phyloP scores from a whole-genome alignment of 2,797 vertebrate genomes.

The Anguilla marmorata region DNA sequence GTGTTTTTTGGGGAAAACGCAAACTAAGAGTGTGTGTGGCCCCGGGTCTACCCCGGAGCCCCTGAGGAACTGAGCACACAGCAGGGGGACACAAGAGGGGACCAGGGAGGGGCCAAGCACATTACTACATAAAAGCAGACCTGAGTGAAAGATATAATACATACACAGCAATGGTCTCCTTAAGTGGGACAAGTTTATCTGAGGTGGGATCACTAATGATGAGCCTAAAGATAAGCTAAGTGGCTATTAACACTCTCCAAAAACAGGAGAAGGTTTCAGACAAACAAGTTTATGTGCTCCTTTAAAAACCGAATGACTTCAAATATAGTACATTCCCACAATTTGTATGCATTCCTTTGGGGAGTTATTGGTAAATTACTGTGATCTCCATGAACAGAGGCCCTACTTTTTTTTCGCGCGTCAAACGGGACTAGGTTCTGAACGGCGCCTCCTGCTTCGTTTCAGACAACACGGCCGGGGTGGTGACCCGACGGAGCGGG shows the following conservation, averaged over 20 bases:
- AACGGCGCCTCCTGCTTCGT: constrained; percentile 31
- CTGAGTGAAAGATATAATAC: neutral
- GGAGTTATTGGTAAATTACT: constrained; percentile 31
- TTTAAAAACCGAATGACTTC: neutral
- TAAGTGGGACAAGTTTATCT: neutral
- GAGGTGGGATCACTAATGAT: neutral
- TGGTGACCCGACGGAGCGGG: constrained; percentile 78
- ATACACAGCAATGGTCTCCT: neutral
- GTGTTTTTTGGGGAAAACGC: neutral
- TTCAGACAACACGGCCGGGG: constrained; percentile 91
- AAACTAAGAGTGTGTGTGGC: neutral
- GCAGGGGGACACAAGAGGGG: neutral
- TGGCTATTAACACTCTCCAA: neutral
- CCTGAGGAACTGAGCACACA: neutral
- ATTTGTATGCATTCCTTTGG: neutral
- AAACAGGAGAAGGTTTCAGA: neutral
- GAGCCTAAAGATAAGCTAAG: no score
- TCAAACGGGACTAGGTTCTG: neutral
- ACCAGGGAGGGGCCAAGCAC: neutral
- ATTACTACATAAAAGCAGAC: neutral
- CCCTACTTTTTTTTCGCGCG: neutral
- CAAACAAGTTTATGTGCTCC: neutral
- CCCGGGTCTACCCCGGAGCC: neutral
- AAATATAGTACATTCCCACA: neutral
- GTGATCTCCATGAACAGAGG: constrained; percentile 39